Percentiles rank a stretch among this genome's conserved stretches.
Evolutionary conservation across 2,888 invertebrate species (phyloP).

Genomic region (Ochropacha duplaris): DNA sequence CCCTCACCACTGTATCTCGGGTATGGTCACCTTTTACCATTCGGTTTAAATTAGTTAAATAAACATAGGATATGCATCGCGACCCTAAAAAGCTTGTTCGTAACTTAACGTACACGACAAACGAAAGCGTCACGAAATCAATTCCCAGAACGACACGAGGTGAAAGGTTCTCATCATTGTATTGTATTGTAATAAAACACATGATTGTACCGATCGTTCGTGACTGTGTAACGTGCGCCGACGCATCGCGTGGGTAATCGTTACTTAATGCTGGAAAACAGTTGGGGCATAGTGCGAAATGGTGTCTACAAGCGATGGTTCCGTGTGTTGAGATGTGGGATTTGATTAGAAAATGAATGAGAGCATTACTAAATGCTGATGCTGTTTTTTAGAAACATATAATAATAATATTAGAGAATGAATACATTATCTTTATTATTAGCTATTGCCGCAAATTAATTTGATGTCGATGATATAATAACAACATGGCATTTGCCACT

Average conservation of each 20-base stretch:
- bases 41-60: background rate
- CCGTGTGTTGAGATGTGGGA: background rate
- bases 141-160: slow-evolving; percentile 54
- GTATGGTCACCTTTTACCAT: too few species aligned
- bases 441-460: too few species aligned
- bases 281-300: slow-evolving; percentile 15
- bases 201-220: slow-evolving; percentile 33
- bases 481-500: too few species aligned
- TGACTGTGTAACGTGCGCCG: slow-evolving; percentile 43
- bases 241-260: slow-evolving; percentile 58
- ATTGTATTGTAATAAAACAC: slow-evolving; percentile 16
- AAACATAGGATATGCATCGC: background rate
- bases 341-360: background rate
- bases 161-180: slow-evolving; percentile 68
- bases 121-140: slow-evolving; percentile 51
- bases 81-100: background rate
- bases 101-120: slow-evolving; percentile 27
- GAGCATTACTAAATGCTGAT: too few species aligned
- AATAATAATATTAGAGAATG: too few species aligned
- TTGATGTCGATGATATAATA: too few species aligned
- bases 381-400: too few species aligned
- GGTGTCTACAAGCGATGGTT: background rate
- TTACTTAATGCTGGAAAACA: slow-evolving; percentile 59
- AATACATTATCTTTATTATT: too few species aligned
- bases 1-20: too few species aligned